phyloP scores from a whole-genome alignment of 2,888 invertebrate species.

The Campaea margaritaria region DNA sequence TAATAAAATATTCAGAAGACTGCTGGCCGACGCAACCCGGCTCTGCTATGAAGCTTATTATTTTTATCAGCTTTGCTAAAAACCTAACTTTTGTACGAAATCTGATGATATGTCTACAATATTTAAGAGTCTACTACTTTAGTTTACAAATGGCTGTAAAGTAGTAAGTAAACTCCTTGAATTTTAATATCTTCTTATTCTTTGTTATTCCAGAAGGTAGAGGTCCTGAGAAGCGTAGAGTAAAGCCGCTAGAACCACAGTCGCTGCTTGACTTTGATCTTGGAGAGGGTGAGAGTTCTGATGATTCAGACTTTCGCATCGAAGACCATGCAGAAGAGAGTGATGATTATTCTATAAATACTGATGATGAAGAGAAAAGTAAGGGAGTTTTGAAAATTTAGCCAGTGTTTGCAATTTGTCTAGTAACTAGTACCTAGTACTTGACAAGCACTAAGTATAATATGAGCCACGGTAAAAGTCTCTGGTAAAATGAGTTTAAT shows the following conservation, averaged over 20 bases:
- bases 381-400: conserved; percentile 36
- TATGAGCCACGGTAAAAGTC: too few species aligned
- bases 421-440: too few species aligned
- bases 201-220: conserved; percentile 71
- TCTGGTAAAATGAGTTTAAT: background rate
- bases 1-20: background rate
- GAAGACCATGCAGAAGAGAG: conserved; percentile 94
- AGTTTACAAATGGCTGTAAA: too few species aligned
- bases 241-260: conserved; percentile 91
- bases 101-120: background rate
- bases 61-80: background rate
- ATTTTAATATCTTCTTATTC: background rate
- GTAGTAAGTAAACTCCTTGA: too few species aligned
- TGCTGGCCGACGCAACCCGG: conserved; percentile 1
- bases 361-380: conserved; percentile 87
- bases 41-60: background rate
- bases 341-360: conserved; percentile 89
- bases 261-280: conserved; percentile 93
- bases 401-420: too few species aligned
- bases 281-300: conserved; percentile 96
- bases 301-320: conserved; percentile 97
- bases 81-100: background rate
- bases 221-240: conserved; percentile 92
- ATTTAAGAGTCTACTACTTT: background rate
- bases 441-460: too few species aligned